These are phyloP conservation scores for Adoxophyes honmai DNA, from an alignment of 1,140 invertebrate genomes.

Conservation along the genomic window DNA sequence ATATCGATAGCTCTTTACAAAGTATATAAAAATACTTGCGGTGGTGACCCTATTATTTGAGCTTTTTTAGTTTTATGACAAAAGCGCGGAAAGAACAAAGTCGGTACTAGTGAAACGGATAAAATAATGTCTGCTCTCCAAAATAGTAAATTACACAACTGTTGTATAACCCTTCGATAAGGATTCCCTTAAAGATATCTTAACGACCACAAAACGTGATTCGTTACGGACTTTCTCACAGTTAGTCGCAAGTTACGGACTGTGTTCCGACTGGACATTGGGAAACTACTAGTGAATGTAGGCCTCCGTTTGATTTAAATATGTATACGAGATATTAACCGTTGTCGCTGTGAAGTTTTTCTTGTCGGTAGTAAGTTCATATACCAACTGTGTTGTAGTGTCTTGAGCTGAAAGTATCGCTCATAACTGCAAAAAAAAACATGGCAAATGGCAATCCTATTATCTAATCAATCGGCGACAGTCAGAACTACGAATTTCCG, in stretches of 20 bases:
- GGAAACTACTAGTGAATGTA: not conserved
- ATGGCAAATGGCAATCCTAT: too few relatives aligned
- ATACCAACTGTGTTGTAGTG: too few relatives aligned
- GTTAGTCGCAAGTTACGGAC: constrained; percentile 4
- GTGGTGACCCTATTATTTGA: not conserved
- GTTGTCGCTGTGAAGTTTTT: too few relatives aligned
- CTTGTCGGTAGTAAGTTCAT: too few relatives aligned
- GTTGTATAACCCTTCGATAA: not conserved
- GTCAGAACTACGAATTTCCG: too few relatives aligned
- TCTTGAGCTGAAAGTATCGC: too few relatives aligned
- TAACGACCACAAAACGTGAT: constrained; percentile 6
- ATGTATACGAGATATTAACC: too few relatives aligned
- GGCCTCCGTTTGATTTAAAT: too few relatives aligned
- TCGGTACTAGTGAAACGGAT: not conserved
- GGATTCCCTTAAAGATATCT: constrained; percentile 13
- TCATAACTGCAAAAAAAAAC: too few relatives aligned
- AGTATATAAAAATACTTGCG: not conserved
- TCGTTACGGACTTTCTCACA: constrained; percentile 14
- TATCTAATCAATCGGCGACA: too few relatives aligned
- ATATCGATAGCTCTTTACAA: too few relatives aligned
- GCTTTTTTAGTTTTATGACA: not conserved
- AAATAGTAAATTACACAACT: constrained; percentile 12
- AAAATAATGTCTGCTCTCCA: not conserved
- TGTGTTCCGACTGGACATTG: not conserved
- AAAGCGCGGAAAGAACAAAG: constrained; percentile 1